Evolutionary conservation across 2,888 invertebrate genomes (phyloP), one percentile per base, ranked within the genome.

Genomic region (Cecidostiba fungosa): DNA sequence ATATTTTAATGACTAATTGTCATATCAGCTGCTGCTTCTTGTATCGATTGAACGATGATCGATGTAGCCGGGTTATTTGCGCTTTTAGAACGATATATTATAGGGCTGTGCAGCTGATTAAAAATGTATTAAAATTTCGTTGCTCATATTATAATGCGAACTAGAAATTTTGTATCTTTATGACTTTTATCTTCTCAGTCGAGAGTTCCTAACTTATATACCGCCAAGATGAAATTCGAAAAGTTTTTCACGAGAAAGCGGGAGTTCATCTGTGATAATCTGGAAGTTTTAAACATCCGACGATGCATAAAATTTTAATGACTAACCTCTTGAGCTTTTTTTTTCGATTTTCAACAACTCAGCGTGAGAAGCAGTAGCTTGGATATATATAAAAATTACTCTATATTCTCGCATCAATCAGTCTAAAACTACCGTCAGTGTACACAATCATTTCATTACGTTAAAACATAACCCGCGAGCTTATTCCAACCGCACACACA

Each of bases 201-300:
- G 50, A 47, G 59, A 70, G 50, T 85, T 81, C 50, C 32, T 23
- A 81, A 76, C 50, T 76, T 69, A 59, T 69, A 59, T 39, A 79
- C 8, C 69, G 16, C 29, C 29, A 47, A 79, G 79, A 83, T 86
- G 70, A 81, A 81, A 80, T 73, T 81, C 39, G 62, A 39, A 70
- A 84, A 83, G 77, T 84, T 85, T 76, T 69, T 54, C 16, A 12
- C 80, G 23, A 54, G 69, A 36, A 50, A 50, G 62, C 62, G 39
- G 12, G 70, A 86, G 72, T 86, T 84, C 69, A 80, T 84, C 66
- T 77, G 83, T 66, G 77, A 81, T 77, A 84, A 66, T 77, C 54
- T 36, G 10, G 59, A 83, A 86, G 73, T 86, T 86, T 73, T 47
- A 36, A 72, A 69, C 26, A 50, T 80, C 72, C 36, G 32, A 50